Base-by-base conservation (phyloP, 2,797 vertebrate species). In the Smutsia gigantea region DNA sequence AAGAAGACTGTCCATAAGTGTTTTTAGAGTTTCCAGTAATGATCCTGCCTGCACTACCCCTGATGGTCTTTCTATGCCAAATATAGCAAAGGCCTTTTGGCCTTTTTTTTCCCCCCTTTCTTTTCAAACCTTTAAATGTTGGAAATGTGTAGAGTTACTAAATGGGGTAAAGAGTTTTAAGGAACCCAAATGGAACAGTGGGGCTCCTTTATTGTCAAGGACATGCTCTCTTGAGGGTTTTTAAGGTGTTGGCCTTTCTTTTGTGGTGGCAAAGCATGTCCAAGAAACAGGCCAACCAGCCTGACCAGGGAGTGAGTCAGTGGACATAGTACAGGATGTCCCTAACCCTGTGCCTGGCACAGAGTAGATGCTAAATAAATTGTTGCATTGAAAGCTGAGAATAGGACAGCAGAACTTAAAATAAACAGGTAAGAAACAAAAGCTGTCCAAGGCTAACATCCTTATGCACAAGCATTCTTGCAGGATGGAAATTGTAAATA, bases 1-100 rank as follows among this genome's bases (percentile, higher is more conserved):
- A 93, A 88, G 88, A 93, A 87, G 89, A 93, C 61, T 90, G 95
- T 95, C 96, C 86, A 66, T 96, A 91, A 97, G 72, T 79, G 88
- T 86, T 86, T 83, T 95, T 61, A 86, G 87, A 90, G 37, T 92
- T 98, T 97, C 96, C 96, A 94, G 97, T 95, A 97, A 97, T 87
- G 84, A 57, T 87, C 82, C 57, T 83, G 66, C 77, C 66, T 72
- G 75, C 83, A 85, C 71, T 95, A 18, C 72, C 88, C 88, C 37
- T 57, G 68, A 77, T 93, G 91, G 94, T 63, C 68, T 90, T 94
- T 95, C 75, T 81, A 12, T 82, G 89, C 91, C 89, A 93, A 93
- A 95, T 96, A 97, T 85, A 97, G 88, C 68, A 31, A 85, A 81
- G 49, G 53, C 69, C 79, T 95, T 81, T 29, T 79, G 55, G 10